Evolutionary conservation across 1,140 invertebrate genomes (phyloP).

Genomic region (Bombus superbus): DNA sequence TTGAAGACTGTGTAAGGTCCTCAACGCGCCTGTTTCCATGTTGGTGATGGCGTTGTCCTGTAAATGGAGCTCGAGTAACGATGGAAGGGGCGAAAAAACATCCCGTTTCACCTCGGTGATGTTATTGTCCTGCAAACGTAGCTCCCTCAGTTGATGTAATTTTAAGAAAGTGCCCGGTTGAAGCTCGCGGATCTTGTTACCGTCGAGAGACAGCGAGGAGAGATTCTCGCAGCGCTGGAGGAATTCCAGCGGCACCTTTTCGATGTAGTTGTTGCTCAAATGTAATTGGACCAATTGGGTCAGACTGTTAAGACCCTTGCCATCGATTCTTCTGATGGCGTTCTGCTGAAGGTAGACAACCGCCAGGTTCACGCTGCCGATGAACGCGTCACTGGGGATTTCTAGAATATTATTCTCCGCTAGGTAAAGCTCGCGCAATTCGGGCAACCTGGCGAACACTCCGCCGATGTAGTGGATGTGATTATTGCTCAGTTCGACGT

Average conservation of each 20-base stretch:
- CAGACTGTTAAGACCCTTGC: conserved; percentile 88
- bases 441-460: conserved; percentile 90
- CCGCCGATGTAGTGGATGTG: conserved; percentile 93
- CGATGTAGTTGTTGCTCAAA: conserved; percentile 93
- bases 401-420: conserved; percentile 95
- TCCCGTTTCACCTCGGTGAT: conserved; percentile 89
- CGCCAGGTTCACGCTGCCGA: conserved; percentile 88
- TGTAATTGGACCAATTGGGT: conserved; percentile 91
- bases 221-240: conserved; percentile 89
- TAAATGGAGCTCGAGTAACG: conserved; percentile 92
- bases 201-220: conserved; percentile 93
- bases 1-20: conserved; percentile 91
- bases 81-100: conserved; percentile 91
- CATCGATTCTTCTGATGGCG: conserved; percentile 90
- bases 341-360: conserved; percentile 95
- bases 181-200: conserved; percentile 93
- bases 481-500: conserved; percentile 94
- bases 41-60: conserved; percentile 93
- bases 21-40: conserved; percentile 92
- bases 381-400: conserved; percentile 91
- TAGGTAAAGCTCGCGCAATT: conserved; percentile 92
- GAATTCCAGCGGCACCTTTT: conserved; percentile 88
- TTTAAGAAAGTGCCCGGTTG: conserved; percentile 91
- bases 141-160: conserved; percentile 89
- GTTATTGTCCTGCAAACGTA: conserved; percentile 94